A percentile compares a stretch with the other conserved stretches of the same genome.
Evolutionary conservation across 2,888 invertebrate genomes (phyloP).

Genomic region (Chalcis sispes): DNA sequence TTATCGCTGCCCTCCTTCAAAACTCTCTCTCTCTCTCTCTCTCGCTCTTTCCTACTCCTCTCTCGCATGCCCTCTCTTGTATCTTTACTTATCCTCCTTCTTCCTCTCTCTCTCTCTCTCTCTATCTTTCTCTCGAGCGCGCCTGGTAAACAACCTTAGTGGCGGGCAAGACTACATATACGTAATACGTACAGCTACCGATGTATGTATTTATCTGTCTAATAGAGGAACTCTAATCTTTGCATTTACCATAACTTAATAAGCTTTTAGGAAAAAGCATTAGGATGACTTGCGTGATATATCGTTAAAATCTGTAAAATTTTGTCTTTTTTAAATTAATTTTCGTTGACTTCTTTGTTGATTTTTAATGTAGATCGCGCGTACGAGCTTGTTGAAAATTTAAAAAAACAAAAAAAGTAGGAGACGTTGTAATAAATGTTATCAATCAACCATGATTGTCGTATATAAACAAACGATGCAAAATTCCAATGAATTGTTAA

Average conservation of each 20-base stretch:
- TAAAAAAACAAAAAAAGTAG: too few relatives aligned
- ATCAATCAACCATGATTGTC: too few relatives aligned
- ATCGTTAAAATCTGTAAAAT: too few relatives aligned
- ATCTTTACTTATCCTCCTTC: too few relatives aligned
- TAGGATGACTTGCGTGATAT: too few relatives aligned
- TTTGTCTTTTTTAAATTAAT: too few relatives aligned
- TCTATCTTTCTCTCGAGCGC: neutral
- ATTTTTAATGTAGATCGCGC: too few relatives aligned
- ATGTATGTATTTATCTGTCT: neutral
- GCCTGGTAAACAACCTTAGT: conserved; percentile 21
- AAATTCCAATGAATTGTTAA: too few relatives aligned
- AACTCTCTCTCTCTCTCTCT: neutral
- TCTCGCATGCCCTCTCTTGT: neutral
- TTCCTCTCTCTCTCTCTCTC: conserved; percentile 20
- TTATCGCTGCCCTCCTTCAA: neutral
- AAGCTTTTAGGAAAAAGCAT: conserved; percentile 37
- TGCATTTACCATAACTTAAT: conserved; percentile 12
- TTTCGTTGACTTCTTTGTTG: too few relatives aligned
- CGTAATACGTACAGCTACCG: neutral
- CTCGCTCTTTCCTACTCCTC: conserved; percentile 3
- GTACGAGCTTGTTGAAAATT: too few relatives aligned
- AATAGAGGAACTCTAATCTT: neutral
- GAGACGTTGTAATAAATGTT: too few relatives aligned
- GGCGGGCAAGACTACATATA: neutral
- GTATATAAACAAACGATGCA: too few relatives aligned